phyloP scores from a whole-genome alignment of 1,140 invertebrate genomes.

The Propsilocerus akamusi region DNA sequence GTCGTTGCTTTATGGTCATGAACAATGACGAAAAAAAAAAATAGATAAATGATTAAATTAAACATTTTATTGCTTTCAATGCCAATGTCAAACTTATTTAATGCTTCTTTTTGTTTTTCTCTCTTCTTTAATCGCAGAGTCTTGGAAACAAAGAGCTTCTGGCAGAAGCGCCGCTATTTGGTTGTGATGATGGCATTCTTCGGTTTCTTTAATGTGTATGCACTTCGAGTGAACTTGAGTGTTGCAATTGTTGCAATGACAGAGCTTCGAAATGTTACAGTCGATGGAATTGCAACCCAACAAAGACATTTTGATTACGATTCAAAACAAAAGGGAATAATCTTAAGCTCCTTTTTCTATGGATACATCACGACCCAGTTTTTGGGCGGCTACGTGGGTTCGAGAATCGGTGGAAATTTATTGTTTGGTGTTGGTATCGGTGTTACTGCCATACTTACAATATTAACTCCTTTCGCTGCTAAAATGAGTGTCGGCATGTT shows the following conservation, averaged over 20 bases:
- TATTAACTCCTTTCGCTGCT: conserved; percentile 63
- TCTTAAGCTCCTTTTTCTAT: conserved; percentile 78
- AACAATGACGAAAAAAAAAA: too few species aligned
- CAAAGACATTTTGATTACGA: conserved; percentile 64
- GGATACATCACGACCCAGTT: conserved; percentile 58
- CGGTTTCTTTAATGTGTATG: conserved; percentile 77
- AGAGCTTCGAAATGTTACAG: conserved; percentile 31
- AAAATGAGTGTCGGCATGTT: conserved; percentile 48
- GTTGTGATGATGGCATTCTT: conserved; percentile 64
- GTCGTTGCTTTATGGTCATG: too few species aligned
- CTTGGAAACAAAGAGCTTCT: conserved; percentile 41
- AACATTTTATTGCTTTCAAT: too few species aligned
- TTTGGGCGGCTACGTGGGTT: conserved; percentile 51
- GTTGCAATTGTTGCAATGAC: conserved; percentile 84
- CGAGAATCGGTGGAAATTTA: conserved; percentile 43
- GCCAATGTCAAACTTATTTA: too few species aligned
- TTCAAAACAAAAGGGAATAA: conserved; percentile 52
- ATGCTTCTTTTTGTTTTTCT: too few species aligned
- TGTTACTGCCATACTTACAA: conserved; percentile 57
- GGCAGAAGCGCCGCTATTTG: conserved; percentile 46
- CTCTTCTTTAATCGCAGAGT: conserved; percentile 25
- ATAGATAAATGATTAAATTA: too few species aligned
- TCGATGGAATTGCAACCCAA: conserved; percentile 33
- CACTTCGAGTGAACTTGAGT: conserved; percentile 56
- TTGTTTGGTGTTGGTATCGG: conserved; percentile 60